These are phyloP conservation scores for Actenoides lindsayi DNA, from an alignment of 2,113 vertebrate species.

Conservation along the genomic window DNA sequence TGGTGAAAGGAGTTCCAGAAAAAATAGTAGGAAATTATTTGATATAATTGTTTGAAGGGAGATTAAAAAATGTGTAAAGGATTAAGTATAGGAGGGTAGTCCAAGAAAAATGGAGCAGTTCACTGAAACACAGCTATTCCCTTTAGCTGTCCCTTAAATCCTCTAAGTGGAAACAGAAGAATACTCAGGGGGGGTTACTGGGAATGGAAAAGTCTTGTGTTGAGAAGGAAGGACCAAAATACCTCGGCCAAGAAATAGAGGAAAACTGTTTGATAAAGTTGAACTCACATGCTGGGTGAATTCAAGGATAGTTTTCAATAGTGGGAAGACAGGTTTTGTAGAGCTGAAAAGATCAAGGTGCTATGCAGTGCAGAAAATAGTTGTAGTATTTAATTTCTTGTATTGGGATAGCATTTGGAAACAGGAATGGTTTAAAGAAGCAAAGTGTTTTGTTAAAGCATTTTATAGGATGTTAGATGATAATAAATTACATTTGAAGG, in stretches of 20 bases:
- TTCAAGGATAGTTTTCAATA: neutral
- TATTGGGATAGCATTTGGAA: neutral
- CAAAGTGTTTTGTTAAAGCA: neutral
- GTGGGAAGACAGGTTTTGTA: neutral
- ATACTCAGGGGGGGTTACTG: neutral
- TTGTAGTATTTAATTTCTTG: neutral
- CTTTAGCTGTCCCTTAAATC: neutral
- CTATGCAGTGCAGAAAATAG: neutral
- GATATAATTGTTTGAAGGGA: neutral
- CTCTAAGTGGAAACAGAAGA: neutral
- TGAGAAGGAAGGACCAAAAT: neutral
- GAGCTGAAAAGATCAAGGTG: neutral
- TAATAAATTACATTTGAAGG: neutral
- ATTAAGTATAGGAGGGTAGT: neutral
- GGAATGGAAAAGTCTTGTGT: neutral
- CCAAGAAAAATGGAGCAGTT: constrained; percentile 2
- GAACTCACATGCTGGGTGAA: neutral
- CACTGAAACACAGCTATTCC: neutral
- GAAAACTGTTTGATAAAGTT: neutral
- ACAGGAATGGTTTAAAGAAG: neutral
- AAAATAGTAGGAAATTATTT: neutral
- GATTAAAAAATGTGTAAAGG: neutral
- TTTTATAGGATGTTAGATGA: neutral
- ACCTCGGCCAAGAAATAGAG: neutral
- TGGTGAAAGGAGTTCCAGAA: neutral